A percentile compares a stretch with the other conserved stretches of the same genome.
phyloP scores from a whole-genome alignment of 2,888 invertebrate species.

The Pristionchus exspectatus region DNA sequence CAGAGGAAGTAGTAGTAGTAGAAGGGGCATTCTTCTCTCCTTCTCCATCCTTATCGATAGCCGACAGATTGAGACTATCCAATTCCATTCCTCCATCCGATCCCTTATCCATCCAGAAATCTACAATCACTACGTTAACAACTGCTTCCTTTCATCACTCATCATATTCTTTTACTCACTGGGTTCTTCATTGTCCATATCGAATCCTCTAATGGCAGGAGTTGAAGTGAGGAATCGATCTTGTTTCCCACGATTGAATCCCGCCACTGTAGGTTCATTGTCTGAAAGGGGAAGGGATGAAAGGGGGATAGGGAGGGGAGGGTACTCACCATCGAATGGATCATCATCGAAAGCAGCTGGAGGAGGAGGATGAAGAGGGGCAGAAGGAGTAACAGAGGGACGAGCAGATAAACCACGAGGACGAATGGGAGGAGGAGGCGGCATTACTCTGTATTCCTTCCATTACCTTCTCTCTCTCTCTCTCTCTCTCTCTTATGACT shows the following conservation, averaged over 20 bases:
- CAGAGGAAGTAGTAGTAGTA: background rate
- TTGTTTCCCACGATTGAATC: background rate
- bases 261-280: conserved; percentile 48
- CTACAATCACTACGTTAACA: background rate
- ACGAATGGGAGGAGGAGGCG: conserved; percentile 19
- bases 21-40: background rate
- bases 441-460: background rate
- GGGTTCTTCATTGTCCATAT: conserved; percentile 19
- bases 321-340: conserved; percentile 23
- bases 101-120: conserved; percentile 35
- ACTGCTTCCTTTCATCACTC: background rate
- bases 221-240: conserved; percentile 42
- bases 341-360: background rate
- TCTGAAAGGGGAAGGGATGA: background rate
- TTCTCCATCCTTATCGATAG: background rate
- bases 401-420: conserved; percentile 42
- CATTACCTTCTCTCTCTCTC: background rate
- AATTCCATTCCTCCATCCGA: background rate
- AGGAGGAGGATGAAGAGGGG: background rate
- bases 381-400: background rate
- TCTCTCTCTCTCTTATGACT: background rate
- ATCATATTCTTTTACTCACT: background rate
- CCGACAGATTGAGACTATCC: conserved; percentile 21
- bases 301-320: background rate
- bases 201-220: conserved; percentile 50